Base-by-base conservation (phyloP, 2,888 invertebrate species). In the Ptychoptera albimana region DNA sequence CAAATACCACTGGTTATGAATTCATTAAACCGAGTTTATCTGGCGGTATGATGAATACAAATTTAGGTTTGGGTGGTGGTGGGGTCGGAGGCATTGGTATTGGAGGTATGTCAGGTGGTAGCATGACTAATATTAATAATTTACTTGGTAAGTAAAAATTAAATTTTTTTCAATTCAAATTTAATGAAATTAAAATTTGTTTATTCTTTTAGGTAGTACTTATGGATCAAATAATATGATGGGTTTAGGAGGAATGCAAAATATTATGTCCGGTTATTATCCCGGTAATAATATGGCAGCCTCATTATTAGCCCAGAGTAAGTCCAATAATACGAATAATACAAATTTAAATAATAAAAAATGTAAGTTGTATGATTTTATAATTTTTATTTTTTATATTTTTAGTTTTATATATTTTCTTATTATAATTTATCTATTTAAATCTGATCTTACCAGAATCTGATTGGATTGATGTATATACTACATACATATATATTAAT, bases 291-390 rank as follows among this genome's bases (percentile, higher is more conserved):
- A 58, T 53, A 63, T 64, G 72, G 79, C 83, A 59, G 81, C 83
- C 63, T 80, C 84, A 60, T 75, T 85, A 63, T 73, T 86, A 68
- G 83, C 84, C 67, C 84, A 84, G 74, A 83, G 84, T 85, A 79
- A 82, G 82, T 80, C 60, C 44, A 48, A 48, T 46, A 48, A 48
- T 46, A 45, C 46, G 23, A 23, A 23, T 23, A 23, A 23, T 23
- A 23, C 23, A 23, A 23, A 23, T 23, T 23, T 23, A 23, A 23
- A 23, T 48, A 45, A 36, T 48, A 48, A 43, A 43, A 49, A 49
- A 45, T 43, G 46, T 49, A 46, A 49, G 45, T 46, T 42, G 43
- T 45, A 39, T 43, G 39, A 43, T 43, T 39, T 44, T 29, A 12
- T 44, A 45, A 43, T 43, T 49, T 40, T 47, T 36, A 23, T 39